Base-by-base conservation (phyloP, 2,113 vertebrate genomes). In the Strix aluco region DNA sequence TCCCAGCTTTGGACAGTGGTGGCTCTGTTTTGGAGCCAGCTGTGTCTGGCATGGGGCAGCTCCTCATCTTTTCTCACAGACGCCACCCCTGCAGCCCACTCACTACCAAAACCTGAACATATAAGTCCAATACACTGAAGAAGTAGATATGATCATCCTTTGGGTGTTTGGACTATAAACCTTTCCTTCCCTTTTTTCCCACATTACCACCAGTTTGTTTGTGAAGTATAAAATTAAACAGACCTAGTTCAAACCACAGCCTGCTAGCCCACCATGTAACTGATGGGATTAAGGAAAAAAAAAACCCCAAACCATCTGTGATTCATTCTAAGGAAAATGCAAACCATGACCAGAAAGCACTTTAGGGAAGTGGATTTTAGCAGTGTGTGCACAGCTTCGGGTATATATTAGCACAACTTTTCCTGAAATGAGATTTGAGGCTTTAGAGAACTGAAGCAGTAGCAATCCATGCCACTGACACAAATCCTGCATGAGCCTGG, bases 291-390 rank as follows among this genome's bases (percentile, higher is more conserved):
- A 62, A 74, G 51, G 30, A 26, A 34, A 1, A 2, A 2, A 25
- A 75, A 16, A 13, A 17, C 16, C 44, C 44, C 2, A 94, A 78
- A 40, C 32, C 42, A 83, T 62, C 82, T 65, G 34, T 66, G 81
- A 85, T 81, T 93, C 80, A 92, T 90, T 92, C 79, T 78, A 59
- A 55, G 22, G 25, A 92, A 71, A 89, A 87, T 26, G 49, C 86
- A 93, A 96, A 96, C 82, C 86, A 79, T 42, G 83, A 81, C 65
- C 65, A 92, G 83, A 91, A 97, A 94, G 80, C 57, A 79, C 38
- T 94, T 96, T 29, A 72, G 73, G 72, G 77, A 91, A 79, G 83
- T 57, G 49, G 52, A 52, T 92, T 93, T 86, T 20, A 81, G 77
- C 49, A 15, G 30, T 16, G 69, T 73, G 21, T 18, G 52, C 58